Percentiles rank a stretch among this genome's conserved stretches.
phyloP scores from a whole-genome alignment of 2,888 invertebrate genomes.

The Leptothorax acervorum region DNA sequence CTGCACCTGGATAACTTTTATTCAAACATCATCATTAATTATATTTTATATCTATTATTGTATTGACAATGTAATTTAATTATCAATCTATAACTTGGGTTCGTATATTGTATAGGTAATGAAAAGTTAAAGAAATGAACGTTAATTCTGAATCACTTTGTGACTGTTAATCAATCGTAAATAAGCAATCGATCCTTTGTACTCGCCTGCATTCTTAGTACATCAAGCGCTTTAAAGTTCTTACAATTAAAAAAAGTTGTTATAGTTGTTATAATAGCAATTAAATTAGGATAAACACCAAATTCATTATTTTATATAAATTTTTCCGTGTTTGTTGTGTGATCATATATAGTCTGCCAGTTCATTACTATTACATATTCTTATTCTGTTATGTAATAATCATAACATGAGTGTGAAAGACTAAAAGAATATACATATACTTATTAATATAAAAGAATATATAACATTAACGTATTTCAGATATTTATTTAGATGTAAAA shows the following conservation, averaged over 20 bases:
- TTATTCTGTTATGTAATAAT: constrained; percentile 27
- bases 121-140: not conserved
- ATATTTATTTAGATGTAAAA: constrained; percentile 22
- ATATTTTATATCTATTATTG: not conserved
- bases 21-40: not conserved
- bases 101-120: not conserved
- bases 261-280: not conserved
- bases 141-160: not conserved
- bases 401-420: constrained; percentile 2
- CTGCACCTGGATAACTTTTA: not conserved
- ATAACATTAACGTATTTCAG: not conserved
- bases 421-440: not conserved
- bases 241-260: not conserved
- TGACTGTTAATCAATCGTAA: constrained; percentile 5
- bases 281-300: not conserved
- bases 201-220: not conserved
- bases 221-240: not conserved
- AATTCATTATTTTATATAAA: constrained; percentile 8
- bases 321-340: not conserved
- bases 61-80: not conserved
- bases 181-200: not conserved
- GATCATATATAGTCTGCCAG: not conserved
- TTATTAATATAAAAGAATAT: not conserved
- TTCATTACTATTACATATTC: constrained; percentile 19
- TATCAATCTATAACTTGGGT: not conserved